Evolutionary conservation across 2,888 invertebrate species (phyloP).

Genomic region (Scotopteryx bipunctaria): DNA sequence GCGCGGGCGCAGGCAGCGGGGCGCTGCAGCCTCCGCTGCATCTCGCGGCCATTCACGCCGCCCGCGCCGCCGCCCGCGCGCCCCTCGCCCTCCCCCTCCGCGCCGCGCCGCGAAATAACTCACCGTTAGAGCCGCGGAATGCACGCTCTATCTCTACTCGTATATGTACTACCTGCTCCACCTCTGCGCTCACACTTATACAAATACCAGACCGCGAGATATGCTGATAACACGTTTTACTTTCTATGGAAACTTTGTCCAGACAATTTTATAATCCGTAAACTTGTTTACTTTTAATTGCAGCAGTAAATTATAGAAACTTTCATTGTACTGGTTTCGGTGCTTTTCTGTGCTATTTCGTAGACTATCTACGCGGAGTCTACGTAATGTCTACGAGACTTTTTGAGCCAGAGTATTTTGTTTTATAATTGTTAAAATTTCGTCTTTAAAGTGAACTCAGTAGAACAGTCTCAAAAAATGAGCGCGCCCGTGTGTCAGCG

Average conservation of each 20-base stretch:
- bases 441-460: too few species aligned
- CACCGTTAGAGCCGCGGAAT: constrained; percentile 80
- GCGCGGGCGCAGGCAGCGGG: constrained; percentile 51
- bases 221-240: constrained; percentile 33
- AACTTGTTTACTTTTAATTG: constrained; percentile 22
- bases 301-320: not conserved
- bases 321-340: not conserved
- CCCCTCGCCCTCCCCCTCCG: constrained; percentile 32
- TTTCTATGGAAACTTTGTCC: constrained; percentile 33
- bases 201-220: constrained; percentile 30
- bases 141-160: constrained; percentile 70
- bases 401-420: too few species aligned
- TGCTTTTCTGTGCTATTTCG: constrained; percentile 12
- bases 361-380: constrained; percentile 27
- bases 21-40: constrained; percentile 72
- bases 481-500: too few species aligned
- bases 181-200: constrained; percentile 26
- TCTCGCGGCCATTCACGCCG: constrained; percentile 80
- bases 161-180: constrained; percentile 54
- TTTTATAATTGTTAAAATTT: too few species aligned
- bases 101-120: constrained; percentile 74
- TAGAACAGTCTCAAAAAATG: too few species aligned
- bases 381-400: constrained; percentile 22
- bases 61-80: constrained; percentile 16
- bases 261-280: constrained; percentile 18